A percentile compares a stretch with the other conserved stretches of the same genome.
Conservation (phyloP, 2,888 invertebrate species). For the Halictus quadricinctus region DNA sequence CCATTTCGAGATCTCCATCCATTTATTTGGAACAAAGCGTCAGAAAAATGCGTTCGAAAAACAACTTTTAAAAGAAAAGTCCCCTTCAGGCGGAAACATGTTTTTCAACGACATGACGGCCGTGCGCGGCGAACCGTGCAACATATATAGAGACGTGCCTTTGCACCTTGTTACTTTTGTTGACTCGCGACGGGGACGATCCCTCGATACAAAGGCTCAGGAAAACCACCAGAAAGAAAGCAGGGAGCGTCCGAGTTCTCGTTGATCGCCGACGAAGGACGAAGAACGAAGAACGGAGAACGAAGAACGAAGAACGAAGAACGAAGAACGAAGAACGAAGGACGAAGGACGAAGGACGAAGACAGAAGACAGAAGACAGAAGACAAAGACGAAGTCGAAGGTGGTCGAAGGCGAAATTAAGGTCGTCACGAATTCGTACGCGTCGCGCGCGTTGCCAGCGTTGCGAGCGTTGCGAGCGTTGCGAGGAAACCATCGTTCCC, state of each 20-base stretch:
- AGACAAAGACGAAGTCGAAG: background rate
- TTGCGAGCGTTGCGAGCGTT: constrained; percentile 15
- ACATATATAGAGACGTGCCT: background rate
- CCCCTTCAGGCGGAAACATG: background rate
- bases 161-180: background rate
- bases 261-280: background rate
- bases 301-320: no score
- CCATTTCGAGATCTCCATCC: no score
- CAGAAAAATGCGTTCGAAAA: background rate
- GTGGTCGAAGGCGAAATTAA: constrained; percentile 18
- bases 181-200: background rate
- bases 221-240: constrained; percentile 25
- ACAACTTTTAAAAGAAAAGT: background rate
- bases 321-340: no score
- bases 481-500: constrained; percentile 30
- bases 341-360: no score
- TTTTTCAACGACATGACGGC: background rate
- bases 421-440: constrained; percentile 24
- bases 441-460: constrained; percentile 7
- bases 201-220: background rate
- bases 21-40: background rate
- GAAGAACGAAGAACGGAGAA: no score
- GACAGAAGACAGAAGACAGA: no score
- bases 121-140: background rate
- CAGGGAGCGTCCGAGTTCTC: constrained; percentile 4